A percentile compares a stretch with the other conserved stretches of the same genome.
These are phyloP conservation scores for Spatulosminthurus flaviceps DNA, from an alignment of 2,888 invertebrate species.

Conservation along the genomic window DNA sequence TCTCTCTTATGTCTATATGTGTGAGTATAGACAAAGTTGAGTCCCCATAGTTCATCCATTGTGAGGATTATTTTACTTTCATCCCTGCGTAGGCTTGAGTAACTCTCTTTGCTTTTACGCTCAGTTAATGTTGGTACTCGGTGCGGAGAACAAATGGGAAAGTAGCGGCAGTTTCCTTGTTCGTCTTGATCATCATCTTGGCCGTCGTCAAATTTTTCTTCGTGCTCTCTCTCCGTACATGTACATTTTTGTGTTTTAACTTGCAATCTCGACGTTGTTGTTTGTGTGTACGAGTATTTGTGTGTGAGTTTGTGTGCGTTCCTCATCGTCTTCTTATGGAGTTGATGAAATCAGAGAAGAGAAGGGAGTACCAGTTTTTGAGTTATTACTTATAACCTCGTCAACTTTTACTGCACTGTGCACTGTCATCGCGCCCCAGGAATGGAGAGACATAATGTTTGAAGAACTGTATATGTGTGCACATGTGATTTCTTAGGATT, in stretches of 20 bases:
- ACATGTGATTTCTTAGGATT: too few relatives aligned
- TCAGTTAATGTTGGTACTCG: conserved; percentile 10
- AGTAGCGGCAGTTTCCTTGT: conserved; percentile 5
- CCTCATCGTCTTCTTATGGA: background rate
- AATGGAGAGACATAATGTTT: too few relatives aligned
- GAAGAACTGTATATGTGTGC: too few relatives aligned
- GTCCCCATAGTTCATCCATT: conserved; percentile 35
- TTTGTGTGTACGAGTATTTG: background rate
- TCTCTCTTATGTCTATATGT: conserved; percentile 15
- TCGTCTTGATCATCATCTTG: background rate
- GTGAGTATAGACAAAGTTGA: conserved; percentile 3
- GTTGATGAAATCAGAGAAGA: conserved; percentile 21
- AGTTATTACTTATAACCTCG: conserved; percentile 26
- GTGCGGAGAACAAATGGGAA: conserved; percentile 18
- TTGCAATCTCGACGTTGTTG: background rate
- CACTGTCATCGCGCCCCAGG: background rate
- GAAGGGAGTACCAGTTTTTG: conserved; percentile 15
- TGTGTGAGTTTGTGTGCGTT: background rate
- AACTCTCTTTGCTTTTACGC: conserved; percentile 22
- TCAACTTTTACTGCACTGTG: conserved; percentile 13
- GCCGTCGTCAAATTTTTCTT: background rate
- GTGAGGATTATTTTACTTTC: conserved; percentile 39
- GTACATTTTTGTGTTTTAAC: background rate
- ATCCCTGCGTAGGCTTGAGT: conserved; percentile 26
- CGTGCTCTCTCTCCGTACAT: background rate